A percentile compares a stretch with the other conserved stretches of the same genome.
These are phyloP conservation scores for Ptychadena robeensis DNA, from an alignment of 2,797 vertebrate genomes.

Conservation along the genomic window DNA sequence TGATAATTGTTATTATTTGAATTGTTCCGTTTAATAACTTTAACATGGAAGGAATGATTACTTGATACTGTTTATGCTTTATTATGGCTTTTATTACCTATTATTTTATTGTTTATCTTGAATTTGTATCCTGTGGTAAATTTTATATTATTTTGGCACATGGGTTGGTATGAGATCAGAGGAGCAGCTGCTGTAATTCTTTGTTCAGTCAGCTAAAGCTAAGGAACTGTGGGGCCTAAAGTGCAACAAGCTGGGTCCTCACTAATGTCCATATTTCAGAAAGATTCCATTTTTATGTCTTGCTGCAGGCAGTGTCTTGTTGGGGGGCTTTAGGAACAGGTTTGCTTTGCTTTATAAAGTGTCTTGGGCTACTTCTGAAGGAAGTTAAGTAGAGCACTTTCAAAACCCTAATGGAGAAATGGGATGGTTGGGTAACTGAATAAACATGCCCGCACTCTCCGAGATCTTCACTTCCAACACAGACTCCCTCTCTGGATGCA, in stretches of 20 bases:
- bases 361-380: neutral
- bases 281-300: neutral
- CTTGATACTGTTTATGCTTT: neutral
- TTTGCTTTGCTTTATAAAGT: neutral
- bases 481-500: too few species aligned
- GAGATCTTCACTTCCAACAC: too few species aligned
- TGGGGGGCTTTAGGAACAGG: neutral
- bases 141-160: neutral
- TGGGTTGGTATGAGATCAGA: neutral
- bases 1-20: neutral
- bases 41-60: neutral
- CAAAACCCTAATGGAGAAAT: neutral
- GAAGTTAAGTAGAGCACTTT: neutral
- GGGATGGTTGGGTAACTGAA: neutral
- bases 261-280: neutral
- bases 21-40: neutral
- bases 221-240: neutral
- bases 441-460: too few species aligned
- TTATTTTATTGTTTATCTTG: neutral
- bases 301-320: neutral
- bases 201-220: neutral
- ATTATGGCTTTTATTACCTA: neutral
- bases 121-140: neutral
- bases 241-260: neutral
- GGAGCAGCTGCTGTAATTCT: neutral